Evolutionary conservation across 2,888 invertebrate genomes (phyloP).

Genomic region (Choreutis nemorana): DNA sequence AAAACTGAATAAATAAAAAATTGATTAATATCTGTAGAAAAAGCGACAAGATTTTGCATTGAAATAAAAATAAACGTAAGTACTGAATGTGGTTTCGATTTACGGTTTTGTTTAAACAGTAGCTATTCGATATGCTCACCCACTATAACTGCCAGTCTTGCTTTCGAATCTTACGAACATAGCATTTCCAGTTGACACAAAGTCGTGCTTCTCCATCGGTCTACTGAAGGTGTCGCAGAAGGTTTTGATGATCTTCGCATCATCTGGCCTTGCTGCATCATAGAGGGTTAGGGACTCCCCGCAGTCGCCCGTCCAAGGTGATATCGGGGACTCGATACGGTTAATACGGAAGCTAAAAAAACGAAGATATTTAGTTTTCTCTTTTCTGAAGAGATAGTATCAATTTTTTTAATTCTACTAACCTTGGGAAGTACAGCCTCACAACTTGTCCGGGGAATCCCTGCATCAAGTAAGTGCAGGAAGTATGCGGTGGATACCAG

Average conservation of each 20-base stretch:
- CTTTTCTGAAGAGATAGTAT: not conserved
- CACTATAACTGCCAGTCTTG: slow-evolving; percentile 91
- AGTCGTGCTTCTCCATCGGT: slow-evolving; percentile 93
- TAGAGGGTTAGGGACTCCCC: slow-evolving; percentile 90
- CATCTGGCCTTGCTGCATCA: slow-evolving; percentile 88
- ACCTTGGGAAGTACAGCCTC: slow-evolving; percentile 89
- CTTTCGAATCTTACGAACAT: slow-evolving; percentile 90
- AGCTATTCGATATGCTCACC: slow-evolving; percentile 66
- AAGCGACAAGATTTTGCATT: too few species aligned
- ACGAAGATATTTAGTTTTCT: too few species aligned
- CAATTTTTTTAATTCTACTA: slow-evolving; percentile 15
- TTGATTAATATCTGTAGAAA: too few species aligned
- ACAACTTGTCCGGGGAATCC: slow-evolving; percentile 88
- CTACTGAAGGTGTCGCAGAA: slow-evolving; percentile 94
- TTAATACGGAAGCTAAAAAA: slow-evolving; percentile 81
- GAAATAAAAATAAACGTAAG: too few species aligned
- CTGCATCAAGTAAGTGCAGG: slow-evolving; percentile 89
- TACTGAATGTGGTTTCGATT: slow-evolving; percentile 12
- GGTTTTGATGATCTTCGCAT: slow-evolving; percentile 89
- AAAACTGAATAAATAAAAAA: too few species aligned
- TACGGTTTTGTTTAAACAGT: not conserved
- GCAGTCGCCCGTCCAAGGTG: slow-evolving; percentile 86
- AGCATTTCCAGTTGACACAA: slow-evolving; percentile 87
- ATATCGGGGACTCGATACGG: slow-evolving; percentile 87
- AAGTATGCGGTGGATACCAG: slow-evolving; percentile 94